Conservation (phyloP, 2,797 vertebrate genomes). For the Pangasius djambal region DNA sequence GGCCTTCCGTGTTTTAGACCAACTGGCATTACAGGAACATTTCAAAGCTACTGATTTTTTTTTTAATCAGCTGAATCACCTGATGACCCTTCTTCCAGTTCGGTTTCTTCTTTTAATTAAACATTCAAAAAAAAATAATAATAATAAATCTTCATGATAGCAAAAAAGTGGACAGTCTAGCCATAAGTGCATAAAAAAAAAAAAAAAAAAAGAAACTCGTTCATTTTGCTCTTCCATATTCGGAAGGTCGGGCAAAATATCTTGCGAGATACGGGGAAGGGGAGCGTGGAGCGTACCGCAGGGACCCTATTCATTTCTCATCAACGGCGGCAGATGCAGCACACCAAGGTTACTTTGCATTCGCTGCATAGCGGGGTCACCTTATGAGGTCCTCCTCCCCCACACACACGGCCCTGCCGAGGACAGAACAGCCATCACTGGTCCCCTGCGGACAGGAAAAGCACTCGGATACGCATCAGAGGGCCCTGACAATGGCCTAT, state of each 20-base stretch:
- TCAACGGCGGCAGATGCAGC: constrained; percentile 60
- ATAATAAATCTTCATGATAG: not conserved
- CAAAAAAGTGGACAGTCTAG: not conserved
- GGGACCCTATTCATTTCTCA: constrained; percentile 62
- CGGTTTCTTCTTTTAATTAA: not conserved
- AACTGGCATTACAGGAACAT: constrained; percentile 23
- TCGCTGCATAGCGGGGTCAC: constrained; percentile 60
- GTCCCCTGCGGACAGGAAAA: constrained; percentile 51
- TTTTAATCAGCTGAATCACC: constrained; percentile 3
- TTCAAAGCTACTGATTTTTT: constrained; percentile 25
- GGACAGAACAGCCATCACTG: constrained; percentile 49
- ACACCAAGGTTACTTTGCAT: constrained; percentile 65
- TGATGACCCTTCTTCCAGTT: not conserved
- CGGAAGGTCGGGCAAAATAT: constrained; percentile 53
- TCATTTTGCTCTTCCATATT: constrained; percentile 30
- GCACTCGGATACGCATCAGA: constrained; percentile 49
- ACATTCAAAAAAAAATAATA: not conserved
- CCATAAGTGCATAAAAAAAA: not conserved
- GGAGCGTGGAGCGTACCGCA: constrained; percentile 40
- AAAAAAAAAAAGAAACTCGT: not conserved
- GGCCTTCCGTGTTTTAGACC: not conserved
- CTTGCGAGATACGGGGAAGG: constrained; percentile 43
- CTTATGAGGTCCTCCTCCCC: constrained; percentile 57
- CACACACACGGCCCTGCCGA: constrained; percentile 39
- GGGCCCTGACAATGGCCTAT: constrained; percentile 51